phyloP scores from a whole-genome alignment of 2,797 vertebrate genomes.

The Philypnodon macrostomus region DNA sequence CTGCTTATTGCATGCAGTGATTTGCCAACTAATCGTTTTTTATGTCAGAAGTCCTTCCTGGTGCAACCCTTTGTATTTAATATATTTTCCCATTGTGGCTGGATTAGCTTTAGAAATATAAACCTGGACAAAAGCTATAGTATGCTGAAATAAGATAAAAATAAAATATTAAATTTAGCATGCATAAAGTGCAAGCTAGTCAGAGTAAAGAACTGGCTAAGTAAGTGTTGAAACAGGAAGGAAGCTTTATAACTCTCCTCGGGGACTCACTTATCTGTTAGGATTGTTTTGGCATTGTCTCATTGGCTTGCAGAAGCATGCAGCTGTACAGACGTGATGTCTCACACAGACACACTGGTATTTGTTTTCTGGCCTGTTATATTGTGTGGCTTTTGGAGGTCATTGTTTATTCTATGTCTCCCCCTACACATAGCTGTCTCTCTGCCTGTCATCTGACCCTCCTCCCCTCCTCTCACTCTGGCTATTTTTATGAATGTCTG shows the following conservation, averaged over 20 bases:
- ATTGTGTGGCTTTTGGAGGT: slow-evolving; percentile 48
- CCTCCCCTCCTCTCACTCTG: slow-evolving; percentile 33
- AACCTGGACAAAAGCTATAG: too few relatives aligned
- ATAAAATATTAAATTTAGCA: too few relatives aligned
- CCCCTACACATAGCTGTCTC: slow-evolving; percentile 32
- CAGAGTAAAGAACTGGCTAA: too few relatives aligned
- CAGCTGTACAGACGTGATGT: slow-evolving; percentile 55
- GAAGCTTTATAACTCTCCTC: slow-evolving; percentile 36
- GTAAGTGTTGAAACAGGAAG: slow-evolving; percentile 48
- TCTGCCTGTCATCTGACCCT: slow-evolving; percentile 50
- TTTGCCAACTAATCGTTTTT: too few relatives aligned
- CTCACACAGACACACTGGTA: slow-evolving; percentile 54
- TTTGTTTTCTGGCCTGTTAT: slow-evolving; percentile 61
- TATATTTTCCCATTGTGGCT: too few relatives aligned
- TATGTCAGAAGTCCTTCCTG: too few relatives aligned
- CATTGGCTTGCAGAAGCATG: slow-evolving; percentile 34
- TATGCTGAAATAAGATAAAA: too few relatives aligned
- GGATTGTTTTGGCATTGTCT: slow-evolving; percentile 52
- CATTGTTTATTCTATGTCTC: slow-evolving; percentile 61
- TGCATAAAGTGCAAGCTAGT: too few relatives aligned
- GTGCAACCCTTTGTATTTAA: too few relatives aligned
- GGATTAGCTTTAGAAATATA: too few relatives aligned
- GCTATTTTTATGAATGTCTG: slow-evolving; percentile 59
- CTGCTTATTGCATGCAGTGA: too few relatives aligned
- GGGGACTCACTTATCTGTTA: slow-evolving; percentile 37